Percentiles rank a stretch among this genome's conserved stretches.
Evolutionary conservation across 1,140 invertebrate genomes (phyloP).

Genomic region (Euwallacea similis): DNA sequence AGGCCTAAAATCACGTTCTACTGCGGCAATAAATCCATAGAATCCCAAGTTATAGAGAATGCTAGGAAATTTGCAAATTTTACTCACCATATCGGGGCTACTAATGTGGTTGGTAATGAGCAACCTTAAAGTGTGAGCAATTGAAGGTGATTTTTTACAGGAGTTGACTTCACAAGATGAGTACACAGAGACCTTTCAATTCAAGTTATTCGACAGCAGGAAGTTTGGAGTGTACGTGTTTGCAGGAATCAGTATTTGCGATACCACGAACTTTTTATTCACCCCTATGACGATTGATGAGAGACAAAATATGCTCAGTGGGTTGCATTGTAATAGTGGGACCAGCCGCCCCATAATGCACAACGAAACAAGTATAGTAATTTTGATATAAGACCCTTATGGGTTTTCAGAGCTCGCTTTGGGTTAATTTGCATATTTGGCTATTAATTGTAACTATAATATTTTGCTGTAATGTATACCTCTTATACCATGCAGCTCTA

Average conservation of each 20-base stretch:
- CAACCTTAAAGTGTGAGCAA: not conserved
- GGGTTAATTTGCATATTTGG: no score
- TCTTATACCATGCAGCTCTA: no score
- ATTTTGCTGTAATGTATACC: no score
- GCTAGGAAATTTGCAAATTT: constrained; percentile 57
- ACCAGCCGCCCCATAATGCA: constrained; percentile 21
- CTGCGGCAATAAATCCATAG: constrained; percentile 57
- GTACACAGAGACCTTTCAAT: constrained; percentile 58
- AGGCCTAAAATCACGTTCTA: constrained; percentile 61
- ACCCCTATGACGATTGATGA: constrained; percentile 49
- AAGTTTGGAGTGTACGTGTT: constrained; percentile 62
- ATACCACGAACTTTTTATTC: constrained; percentile 53
- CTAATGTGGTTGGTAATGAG: constrained; percentile 53
- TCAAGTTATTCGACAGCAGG: constrained; percentile 63
- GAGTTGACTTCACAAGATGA: constrained; percentile 54
- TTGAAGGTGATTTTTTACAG: constrained; percentile 48
- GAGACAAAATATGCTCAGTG: constrained; percentile 48
- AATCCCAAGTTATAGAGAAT: constrained; percentile 60
- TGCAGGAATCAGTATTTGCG: constrained; percentile 57
- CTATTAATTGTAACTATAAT: no score
- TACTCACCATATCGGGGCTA: constrained; percentile 54
- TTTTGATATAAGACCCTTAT: not conserved
- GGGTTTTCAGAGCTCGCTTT: no score
- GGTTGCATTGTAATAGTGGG: constrained; percentile 9
- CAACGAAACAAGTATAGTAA: constrained; percentile 21